Conservation (phyloP, 2,888 invertebrate species). For the Schizotus pectinicornis region DNA sequence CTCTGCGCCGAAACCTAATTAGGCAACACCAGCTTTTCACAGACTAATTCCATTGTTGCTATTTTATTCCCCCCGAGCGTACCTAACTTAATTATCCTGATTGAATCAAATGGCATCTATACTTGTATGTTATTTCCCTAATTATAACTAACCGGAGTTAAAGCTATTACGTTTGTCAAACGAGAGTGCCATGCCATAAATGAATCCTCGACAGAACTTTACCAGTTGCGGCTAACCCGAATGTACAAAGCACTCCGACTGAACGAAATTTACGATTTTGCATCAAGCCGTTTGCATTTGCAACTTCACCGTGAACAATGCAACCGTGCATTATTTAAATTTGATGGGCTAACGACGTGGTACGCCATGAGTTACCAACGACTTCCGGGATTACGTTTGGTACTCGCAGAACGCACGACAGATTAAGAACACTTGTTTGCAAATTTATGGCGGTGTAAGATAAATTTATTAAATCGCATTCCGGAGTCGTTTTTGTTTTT, state of each 20-base stretch:
- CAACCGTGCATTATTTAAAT: background rate
- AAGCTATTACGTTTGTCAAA: constrained; percentile 5
- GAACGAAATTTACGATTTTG: too few relatives aligned
- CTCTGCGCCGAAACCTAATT: background rate
- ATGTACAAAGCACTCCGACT: too few relatives aligned
- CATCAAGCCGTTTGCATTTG: too few relatives aligned
- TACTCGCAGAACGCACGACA: constrained; percentile 18
- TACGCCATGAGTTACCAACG: constrained; percentile 8
- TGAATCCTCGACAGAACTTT: background rate
- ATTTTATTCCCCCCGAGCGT: constrained; percentile 19
- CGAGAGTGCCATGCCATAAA: background rate
- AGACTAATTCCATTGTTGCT: constrained; percentile 14
- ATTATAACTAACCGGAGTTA: constrained; percentile 15
- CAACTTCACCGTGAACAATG: too few relatives aligned
- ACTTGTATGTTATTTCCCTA: constrained; percentile 28
- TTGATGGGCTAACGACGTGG: background rate
- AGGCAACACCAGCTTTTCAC: constrained; percentile 7
- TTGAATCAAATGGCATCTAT: constrained; percentile 26
- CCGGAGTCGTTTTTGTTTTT: background rate
- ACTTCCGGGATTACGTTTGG: constrained; percentile 11
- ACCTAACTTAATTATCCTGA: constrained; percentile 24
- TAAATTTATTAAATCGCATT: constrained; percentile 13
- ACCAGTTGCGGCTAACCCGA: too few relatives aligned
- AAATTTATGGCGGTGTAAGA: constrained; percentile 16
- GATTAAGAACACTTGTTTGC: constrained; percentile 28